A percentile compares a stretch with the other conserved stretches of the same genome.
Evolutionary conservation across 37 sponge, comb jelly and placozoan species (phyloP).

Genomic region (Agelas oroides): DNA sequence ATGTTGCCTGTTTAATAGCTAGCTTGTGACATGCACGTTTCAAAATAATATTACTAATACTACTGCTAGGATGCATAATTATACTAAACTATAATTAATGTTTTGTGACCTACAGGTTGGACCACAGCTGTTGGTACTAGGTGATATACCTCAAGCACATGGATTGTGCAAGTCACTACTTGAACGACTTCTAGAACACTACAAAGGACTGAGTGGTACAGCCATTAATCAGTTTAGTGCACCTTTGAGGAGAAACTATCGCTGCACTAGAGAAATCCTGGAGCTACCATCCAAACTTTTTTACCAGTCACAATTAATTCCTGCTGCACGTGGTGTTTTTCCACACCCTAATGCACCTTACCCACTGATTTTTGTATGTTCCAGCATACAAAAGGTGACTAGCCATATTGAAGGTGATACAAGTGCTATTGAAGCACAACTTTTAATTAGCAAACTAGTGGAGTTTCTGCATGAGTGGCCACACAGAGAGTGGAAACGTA

Average conservation of each 20-base stretch:
- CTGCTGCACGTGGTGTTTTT: too few species aligned
- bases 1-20: neutral
- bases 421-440: neutral
- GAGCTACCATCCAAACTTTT: constrained; percentile 29
- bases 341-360: neutral
- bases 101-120: too few species aligned
- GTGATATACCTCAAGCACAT: constrained; percentile 8
- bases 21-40: neutral
- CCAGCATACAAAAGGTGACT: constrained; percentile 6
- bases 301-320: constrained; percentile 10
- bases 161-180: constrained; percentile 10
- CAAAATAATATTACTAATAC: too few species aligned
- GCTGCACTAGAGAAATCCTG: constrained; percentile 17
- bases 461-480: neutral
- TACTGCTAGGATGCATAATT: too few species aligned
- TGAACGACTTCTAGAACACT: neutral
- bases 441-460: neutral
- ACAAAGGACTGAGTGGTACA: neutral
- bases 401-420: neutral
- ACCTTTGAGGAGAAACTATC: constrained; percentile 23
- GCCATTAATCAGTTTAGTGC: neutral
- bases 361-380: constrained; percentile 27
- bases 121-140: constrained; percentile 7
- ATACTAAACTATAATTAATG: too few species aligned
- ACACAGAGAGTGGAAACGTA: too few species aligned